Conservation (phyloP, 2,888 invertebrate genomes). For the Pachliopta kotzebuea region DNA sequence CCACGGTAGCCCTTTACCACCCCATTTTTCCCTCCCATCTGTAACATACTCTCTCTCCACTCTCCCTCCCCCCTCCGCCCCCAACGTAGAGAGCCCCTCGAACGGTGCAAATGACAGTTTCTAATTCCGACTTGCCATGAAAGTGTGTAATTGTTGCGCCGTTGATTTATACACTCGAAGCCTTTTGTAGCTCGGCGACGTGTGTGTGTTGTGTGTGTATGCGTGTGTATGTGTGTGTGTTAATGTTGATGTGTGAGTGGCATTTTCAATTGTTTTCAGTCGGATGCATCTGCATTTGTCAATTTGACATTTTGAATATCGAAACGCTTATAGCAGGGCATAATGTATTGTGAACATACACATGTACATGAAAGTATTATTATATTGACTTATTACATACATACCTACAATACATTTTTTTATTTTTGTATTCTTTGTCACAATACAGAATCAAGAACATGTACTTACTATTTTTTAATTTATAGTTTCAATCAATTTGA, state of each 20-base stretch:
- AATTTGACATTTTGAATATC: slow-evolving; percentile 39
- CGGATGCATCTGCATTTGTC: slow-evolving; percentile 49
- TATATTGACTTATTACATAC: too few relatives aligned
- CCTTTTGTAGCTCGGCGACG: slow-evolving; percentile 61
- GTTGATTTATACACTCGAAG: slow-evolving; percentile 77
- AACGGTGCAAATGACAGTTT: slow-evolving; percentile 82
- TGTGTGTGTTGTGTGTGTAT: slow-evolving; percentile 38
- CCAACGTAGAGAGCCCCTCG: slow-evolving; percentile 52
- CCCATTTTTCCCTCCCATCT: slow-evolving; percentile 73
- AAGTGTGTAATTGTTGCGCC: slow-evolving; percentile 81
- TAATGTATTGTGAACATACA: slow-evolving; percentile 14
- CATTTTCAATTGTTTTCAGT: slow-evolving; percentile 38
- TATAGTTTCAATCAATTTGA: too few relatives aligned
- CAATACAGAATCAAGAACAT: too few relatives aligned
- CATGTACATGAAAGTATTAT: too few relatives aligned
- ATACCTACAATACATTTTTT: too few relatives aligned
- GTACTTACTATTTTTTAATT: too few relatives aligned
- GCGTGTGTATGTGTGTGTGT: slow-evolving; percentile 35
- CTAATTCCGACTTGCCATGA: slow-evolving; percentile 82
- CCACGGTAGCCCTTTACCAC: slow-evolving; percentile 76
- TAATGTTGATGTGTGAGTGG: slow-evolving; percentile 33
- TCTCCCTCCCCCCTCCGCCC: slow-evolving; percentile 38
- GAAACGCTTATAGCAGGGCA: slow-evolving; percentile 19
- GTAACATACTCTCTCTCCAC: slow-evolving; percentile 49
- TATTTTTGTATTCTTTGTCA: too few relatives aligned